Evolutionary conservation across 2,888 invertebrate genomes (phyloP), one percentile per base, ranked within the genome.

Genomic region (Cataglyphis albicans): DNA sequence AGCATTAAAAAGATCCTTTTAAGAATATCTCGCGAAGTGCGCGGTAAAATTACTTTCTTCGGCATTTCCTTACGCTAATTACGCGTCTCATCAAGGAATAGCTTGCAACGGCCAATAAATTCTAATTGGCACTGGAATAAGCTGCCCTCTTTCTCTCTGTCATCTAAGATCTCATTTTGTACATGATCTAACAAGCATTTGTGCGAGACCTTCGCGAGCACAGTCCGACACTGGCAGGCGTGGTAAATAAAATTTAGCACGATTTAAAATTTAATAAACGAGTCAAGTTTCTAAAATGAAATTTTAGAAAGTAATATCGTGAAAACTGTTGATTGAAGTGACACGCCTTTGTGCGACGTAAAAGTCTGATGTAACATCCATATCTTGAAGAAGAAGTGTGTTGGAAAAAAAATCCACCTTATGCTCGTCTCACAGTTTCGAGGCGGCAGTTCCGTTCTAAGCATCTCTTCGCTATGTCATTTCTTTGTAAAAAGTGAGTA

Each of bases 251-350:
- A 72, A 80, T 72, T 44, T 44, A 59, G 44, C 32, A 57, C 44
- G 59, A 44, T 44, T 80, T 59, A 48, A 80, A 80, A 70, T 80
- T 72, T 70, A 80, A 80, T 80, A 80, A 72, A 48, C 70, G 32
- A 55, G 68, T 78, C 59, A 41, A 70, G 57, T 44, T 70, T 59
- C 21, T 21, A 44, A 44, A 72, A 61, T 80, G 67, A 12, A 80
- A 72, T 80, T 80, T 80, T 80, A 70, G 59, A 59, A 48, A 80
- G 72, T 72, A 61, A 80, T 72, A 80, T 70, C 59, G 59, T 44
- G 44, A 80, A 72, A 70, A 80, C 68, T 59, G 70, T 72, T 80
- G 72, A 80, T 80, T 80, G 72, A 80, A 80, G 59, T 80, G 59
- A 35, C 59, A 48, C 25, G 32, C 15, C 48, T 80, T 70, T 80